Evolutionary conservation across 2,113 vertebrate genomes (phyloP).

Genomic region (Corydoras maculifer): DNA sequence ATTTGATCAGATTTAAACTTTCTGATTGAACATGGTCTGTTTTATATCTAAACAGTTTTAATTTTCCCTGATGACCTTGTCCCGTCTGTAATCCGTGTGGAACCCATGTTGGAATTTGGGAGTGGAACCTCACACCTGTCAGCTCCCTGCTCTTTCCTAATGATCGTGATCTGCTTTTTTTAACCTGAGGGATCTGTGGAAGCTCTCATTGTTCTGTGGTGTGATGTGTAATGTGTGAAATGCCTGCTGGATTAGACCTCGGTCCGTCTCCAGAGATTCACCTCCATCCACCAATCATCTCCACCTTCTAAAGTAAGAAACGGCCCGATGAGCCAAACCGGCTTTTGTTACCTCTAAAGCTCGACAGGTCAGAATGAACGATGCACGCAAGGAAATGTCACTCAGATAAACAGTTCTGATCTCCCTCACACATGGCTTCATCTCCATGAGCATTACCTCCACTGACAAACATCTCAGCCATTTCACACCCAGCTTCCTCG

Average conservation of each 20-base stretch:
- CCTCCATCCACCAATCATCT: no score
- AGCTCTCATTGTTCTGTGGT: conserved; percentile 10
- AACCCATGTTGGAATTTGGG: not conserved
- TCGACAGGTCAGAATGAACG: no score
- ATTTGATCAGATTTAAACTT: no score
- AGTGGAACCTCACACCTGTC: not conserved
- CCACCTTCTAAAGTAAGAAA: not conserved
- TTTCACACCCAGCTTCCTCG: conserved; percentile 26
- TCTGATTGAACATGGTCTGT: no score
- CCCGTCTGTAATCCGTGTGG: no score
- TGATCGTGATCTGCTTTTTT: conserved; percentile 4
- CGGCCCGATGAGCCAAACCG: no score
- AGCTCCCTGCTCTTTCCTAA: not conserved
- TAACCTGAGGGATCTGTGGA: not conserved
- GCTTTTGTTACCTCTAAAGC: no score
- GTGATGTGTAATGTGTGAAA: conserved; percentile 22
- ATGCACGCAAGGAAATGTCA: no score
- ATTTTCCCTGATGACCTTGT: no score
- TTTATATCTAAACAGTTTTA: no score
- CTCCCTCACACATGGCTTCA: not conserved
- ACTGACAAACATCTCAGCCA: conserved; percentile 8
- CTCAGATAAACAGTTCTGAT: not conserved
- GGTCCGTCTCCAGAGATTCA: not conserved
- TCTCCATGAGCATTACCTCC: conserved; percentile 11
- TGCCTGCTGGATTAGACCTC: not conserved